Evolutionary conservation across 2,797 vertebrate species (phyloP), one percentile per base, ranked within the genome.

Genomic region (Acanthopagrus latus): DNA sequence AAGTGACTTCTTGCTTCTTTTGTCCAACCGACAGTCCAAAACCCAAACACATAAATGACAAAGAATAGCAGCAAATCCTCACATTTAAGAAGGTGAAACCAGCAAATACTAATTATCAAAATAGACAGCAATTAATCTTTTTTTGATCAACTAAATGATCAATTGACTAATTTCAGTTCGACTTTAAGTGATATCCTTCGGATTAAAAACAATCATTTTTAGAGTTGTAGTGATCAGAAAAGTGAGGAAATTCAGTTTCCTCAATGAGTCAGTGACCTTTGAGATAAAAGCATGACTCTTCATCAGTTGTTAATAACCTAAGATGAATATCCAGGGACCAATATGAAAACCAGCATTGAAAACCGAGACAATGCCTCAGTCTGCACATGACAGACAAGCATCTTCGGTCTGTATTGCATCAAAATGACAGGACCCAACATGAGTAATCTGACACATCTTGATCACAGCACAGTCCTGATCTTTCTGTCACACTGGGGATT

Each of bases 381-480:
- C 74, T 16, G 64, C 51, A 68, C 68, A 68, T 87, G 89, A 90
- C 83, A 80, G 81, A 76, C 85, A 79, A 60, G 70, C 83, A 9
- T 92, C 89, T 78, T 47, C 18, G 20, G 77, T 64, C 84, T 65
- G 80, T 51, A 81, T 87, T 64, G 84, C 91, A 88, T 89, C 86
- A 88, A 66, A 83, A 89, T 91, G 92, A 91, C 89, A 85, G 83
- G 88, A 86, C 86, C 83, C 83, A 84, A 87, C 85, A 81, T 80
- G 57, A 86, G 88, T 95, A 95, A 95, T 95, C 95, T 94, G 93
- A 95, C 94, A 93, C 87, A 85, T 93, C 89, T 83, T 92, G 94
- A 94, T 94, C 87, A 89, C 86, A 64, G 93, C 94, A 95, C 93
- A 93, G 89, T 77, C 87, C 84, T 91, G 91, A 92, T 93, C 91